Conservation (phyloP, 2,113 vertebrate species). For the Myiagra hebetior region DNA sequence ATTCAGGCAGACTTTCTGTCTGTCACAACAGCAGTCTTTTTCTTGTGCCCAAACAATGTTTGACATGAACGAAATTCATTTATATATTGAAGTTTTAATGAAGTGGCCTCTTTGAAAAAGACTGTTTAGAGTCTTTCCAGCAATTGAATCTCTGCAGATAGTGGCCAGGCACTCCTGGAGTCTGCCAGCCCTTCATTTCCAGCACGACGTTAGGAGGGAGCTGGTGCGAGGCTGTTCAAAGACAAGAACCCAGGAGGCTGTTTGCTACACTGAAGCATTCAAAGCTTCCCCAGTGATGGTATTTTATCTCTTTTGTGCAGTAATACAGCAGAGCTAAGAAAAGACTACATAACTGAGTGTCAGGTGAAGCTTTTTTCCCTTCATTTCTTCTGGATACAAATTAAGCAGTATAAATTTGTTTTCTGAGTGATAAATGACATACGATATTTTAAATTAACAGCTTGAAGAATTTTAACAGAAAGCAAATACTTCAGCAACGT, state of each 20-base stretch:
- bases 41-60: background rate
- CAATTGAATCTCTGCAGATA: background rate
- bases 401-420: background rate
- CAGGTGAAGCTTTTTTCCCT: background rate
- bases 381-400: background rate
- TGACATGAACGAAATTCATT: background rate
- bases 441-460: background rate
- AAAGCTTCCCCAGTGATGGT: background rate
- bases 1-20: background rate
- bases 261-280: background rate
- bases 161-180: background rate
- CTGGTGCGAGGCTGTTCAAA: background rate
- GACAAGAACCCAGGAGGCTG: background rate
- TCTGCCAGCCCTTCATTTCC: background rate
- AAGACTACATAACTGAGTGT: background rate
- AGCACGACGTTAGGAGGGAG: background rate
- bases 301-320: conserved; percentile 25
- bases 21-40: background rate
- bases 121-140: background rate
- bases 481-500: background rate
- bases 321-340: background rate
- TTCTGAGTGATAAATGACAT: background rate
- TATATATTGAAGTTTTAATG: background rate
- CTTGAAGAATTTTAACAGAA: background rate
- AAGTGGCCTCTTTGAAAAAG: background rate